phyloP scores from a whole-genome alignment of 2,113 vertebrate species.

The Pavo muticus region DNA sequence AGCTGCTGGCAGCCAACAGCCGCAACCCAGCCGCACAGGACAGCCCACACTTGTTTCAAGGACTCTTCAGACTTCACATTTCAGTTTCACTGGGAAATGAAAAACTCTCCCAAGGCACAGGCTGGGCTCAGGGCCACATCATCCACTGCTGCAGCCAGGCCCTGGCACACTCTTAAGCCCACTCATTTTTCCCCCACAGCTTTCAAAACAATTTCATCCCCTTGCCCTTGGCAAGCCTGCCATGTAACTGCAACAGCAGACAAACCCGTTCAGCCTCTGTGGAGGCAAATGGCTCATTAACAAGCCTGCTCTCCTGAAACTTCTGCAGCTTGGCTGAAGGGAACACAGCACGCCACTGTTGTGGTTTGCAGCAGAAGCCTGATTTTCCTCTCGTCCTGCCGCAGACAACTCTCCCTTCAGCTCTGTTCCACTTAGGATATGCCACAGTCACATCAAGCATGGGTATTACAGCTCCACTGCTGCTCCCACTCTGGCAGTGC shows the following conservation, averaged over 20 bases:
- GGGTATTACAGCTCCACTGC: too few species aligned
- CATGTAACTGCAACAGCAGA: not conserved
- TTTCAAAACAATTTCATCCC: not conserved
- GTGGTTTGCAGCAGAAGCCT: fast-evolving
- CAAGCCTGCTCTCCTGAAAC: not conserved
- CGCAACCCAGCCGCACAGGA: fast-evolving
- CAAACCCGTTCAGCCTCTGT: fast-evolving
- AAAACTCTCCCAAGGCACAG: fast-evolving
- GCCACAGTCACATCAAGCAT: fast-evolving
- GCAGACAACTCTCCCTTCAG: not conserved
- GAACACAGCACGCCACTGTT: fast-evolving
- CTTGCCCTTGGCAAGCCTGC: not conserved
- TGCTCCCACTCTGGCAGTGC: too few species aligned
- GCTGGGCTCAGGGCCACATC: not conserved
- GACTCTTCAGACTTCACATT: too few species aligned
- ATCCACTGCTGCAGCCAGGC: fast-evolving
- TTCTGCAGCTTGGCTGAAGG: fast-evolving
- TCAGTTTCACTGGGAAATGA: not conserved
- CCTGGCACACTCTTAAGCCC: not conserved
- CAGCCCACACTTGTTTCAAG: fast-evolving
- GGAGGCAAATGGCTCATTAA: fast-evolving
- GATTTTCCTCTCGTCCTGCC: fast-evolving
- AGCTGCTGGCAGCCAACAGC: not conserved
- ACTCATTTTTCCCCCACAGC: not conserved
- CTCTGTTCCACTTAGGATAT: fast-evolving